phyloP scores from a whole-genome alignment of 2,888 invertebrate species.

The Caenorhabditis doughertyi region DNA sequence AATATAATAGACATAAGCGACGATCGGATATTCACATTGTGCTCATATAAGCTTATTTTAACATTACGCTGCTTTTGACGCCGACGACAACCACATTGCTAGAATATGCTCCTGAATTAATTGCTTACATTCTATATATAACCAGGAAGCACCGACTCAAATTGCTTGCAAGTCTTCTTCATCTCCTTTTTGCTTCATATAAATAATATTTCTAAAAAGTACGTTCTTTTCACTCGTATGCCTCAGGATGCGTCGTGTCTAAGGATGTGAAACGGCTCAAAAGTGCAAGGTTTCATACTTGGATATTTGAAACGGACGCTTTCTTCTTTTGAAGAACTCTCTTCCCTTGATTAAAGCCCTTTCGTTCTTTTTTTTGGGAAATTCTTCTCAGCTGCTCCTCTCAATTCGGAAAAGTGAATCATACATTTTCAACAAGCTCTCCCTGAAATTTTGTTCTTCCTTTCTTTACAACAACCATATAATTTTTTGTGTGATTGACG shows the following conservation, averaged over 20 bases:
- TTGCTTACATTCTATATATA: constrained; percentile 33
- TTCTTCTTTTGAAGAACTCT: not conserved
- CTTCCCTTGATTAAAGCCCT: constrained; percentile 5
- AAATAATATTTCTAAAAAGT: not conserved
- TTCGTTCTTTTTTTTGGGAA: not conserved
- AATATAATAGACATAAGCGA: constrained; percentile 11
- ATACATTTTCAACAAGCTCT: constrained; percentile 14
- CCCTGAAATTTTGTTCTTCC: constrained; percentile 25
- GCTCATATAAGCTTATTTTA: constrained; percentile 22
- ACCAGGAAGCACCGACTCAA: constrained; percentile 26
- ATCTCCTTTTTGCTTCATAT: not conserved
- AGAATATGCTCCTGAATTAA: constrained; percentile 45
- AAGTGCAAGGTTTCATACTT: not conserved
- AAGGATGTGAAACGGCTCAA: too few species aligned
- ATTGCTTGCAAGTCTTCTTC: constrained; percentile 16
- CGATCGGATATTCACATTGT: constrained; percentile 27
- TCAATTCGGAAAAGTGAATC: not conserved
- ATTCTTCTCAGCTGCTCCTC: constrained; percentile 44
- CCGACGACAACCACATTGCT: constrained; percentile 6
- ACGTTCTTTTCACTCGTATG: not conserved
- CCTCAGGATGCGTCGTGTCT: not conserved
- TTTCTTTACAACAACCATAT: constrained; percentile 16
- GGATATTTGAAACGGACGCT: not conserved
- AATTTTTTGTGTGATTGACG: constrained; percentile 31
- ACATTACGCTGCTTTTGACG: constrained; percentile 3